Base-by-base conservation (phyloP, 37 sponge, comb jelly and placozoan genomes). In the Geodia barretti region DNA sequence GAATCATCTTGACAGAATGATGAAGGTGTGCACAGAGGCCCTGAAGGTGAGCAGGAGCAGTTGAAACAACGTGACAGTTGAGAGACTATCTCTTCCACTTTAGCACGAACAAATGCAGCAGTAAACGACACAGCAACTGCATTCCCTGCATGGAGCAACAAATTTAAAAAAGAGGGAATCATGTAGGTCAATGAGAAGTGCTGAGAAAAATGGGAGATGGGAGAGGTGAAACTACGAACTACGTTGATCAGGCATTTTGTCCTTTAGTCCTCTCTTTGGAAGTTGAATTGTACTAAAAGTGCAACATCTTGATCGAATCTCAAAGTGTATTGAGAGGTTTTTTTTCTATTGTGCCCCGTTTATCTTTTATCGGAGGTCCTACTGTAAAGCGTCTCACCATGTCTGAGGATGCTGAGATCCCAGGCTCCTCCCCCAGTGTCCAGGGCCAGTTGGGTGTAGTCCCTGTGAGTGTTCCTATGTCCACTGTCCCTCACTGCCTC, bases 381-480 rank as follows among this genome's bases (percentile, higher is more conserved):
- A n/a, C n/a, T n/a, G n/a, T n/a, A n/a, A n/a, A n/a, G n/a, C n/a
- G n/a, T n/a, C 29, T 2, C 64, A 73, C 86, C 87, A 62, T 68
- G 60, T 35, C 83, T 70, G n/a, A 96, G 76, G 39, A 54, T 64
- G 26, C 59, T 73, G 19, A 96, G 71, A 69, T 96, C 91, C 96
- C 96, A 96, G 20, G 84, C 90, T 25, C 79, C 91, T 11, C 96
- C 93, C 0, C 77, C 73, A 21, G 81, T 65, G 0, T 41, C 41
- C 62, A 80, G 39, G 0, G 96, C 96, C 33, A 96, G 76, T 20
- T 85, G 64, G 26, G 87, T 84, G 81, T 96, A 96, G 54, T 92
- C 91, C 38, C n/a, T 7, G 39, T 75, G 40, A 14, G 96, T 96
- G 29, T 69, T 79, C 0, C 88, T 72, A 77, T 80, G 39, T 62